Percentiles rank a stretch among this genome's conserved stretches.
Conservation (phyloP, 2,888 invertebrate species). For the Thymelicus lineola region DNA sequence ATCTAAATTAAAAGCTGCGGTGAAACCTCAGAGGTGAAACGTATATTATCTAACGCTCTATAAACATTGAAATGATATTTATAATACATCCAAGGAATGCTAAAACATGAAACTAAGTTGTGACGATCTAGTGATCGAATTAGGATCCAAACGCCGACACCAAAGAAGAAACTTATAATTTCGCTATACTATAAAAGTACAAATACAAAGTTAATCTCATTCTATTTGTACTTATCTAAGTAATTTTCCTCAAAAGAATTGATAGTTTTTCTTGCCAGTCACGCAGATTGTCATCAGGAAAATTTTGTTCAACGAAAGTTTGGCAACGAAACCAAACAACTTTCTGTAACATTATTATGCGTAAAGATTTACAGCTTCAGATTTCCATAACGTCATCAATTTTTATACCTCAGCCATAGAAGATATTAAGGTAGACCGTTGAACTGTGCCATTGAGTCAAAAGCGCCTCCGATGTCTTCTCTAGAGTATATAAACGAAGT, state of each 20-base stretch:
- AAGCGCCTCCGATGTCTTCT: no score
- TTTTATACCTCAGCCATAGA: not conserved
- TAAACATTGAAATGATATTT: no score
- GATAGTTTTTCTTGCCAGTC: constrained; percentile 4
- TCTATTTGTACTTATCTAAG: not conserved
- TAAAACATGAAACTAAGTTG: no score
- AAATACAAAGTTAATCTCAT: not conserved
- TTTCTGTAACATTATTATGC: not conserved
- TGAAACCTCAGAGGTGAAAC: no score
- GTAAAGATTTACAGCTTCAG: constrained; percentile 3
- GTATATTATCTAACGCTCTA: no score
- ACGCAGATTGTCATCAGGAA: constrained; percentile 1
- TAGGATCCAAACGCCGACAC: no score
- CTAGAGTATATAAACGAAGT: not conserved
- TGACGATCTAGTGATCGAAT: no score
- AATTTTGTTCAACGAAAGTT: not conserved
- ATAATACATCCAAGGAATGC: no score
- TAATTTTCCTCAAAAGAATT: constrained; percentile 11
- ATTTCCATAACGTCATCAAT: not conserved
- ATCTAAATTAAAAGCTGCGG: no score
- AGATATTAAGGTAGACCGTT: no score
- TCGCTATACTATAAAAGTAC: not conserved
- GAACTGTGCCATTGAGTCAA: no score
- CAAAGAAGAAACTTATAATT: not conserved
- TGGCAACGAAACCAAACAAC: constrained; percentile 2